Conservation (phyloP, 1,140 invertebrate species). For the Diuraphis noxia region DNA sequence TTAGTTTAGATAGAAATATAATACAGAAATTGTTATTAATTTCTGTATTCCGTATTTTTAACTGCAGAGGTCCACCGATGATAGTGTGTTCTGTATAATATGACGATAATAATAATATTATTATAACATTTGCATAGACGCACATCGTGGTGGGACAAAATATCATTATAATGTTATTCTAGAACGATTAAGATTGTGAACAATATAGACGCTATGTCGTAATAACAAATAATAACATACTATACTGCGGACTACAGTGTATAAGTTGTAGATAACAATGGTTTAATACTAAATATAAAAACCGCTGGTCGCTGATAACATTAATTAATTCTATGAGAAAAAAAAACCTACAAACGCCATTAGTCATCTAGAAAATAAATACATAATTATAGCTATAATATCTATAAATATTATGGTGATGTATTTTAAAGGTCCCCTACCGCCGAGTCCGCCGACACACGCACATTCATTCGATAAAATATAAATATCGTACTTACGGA, state of each 20-base stretch:
- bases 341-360: background rate
- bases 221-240: background rate
- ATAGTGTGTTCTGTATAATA: background rate
- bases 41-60: background rate
- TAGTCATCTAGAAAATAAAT: slow-evolving; percentile 7
- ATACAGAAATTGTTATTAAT: background rate
- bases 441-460: background rate
- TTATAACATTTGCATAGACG: background rate
- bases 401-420: background rate
- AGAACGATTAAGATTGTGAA: background rate
- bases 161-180: background rate
- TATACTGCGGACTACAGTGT: no score
- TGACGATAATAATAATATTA: background rate
- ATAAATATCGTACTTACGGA: background rate
- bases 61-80: background rate
- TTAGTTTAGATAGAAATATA: background rate
- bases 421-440: background rate
- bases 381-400: background rate
- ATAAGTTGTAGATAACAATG: background rate
- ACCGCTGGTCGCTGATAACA: background rate
- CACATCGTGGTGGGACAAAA: background rate
- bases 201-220: background rate
- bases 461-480: background rate
- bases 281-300: background rate
- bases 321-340: background rate